Evolutionary conservation across 1,140 invertebrate genomes (phyloP).

Genomic region (Chrysomallon squamiferum): DNA sequence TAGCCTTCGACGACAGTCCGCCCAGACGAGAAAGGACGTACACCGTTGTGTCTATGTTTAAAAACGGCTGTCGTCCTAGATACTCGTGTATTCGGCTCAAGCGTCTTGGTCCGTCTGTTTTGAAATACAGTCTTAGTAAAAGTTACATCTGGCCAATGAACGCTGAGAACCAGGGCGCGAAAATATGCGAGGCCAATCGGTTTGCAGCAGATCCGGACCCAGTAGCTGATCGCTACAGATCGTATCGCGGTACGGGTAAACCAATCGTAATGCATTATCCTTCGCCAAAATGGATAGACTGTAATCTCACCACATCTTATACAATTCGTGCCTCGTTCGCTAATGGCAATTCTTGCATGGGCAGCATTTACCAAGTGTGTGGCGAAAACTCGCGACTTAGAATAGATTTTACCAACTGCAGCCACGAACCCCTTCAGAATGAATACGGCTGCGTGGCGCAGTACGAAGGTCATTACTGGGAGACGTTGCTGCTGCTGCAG

Average conservation of each 20-base stretch:
- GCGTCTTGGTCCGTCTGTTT: constrained; percentile 22
- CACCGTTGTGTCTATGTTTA: constrained; percentile 34
- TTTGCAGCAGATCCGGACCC: constrained; percentile 34
- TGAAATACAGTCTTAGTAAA: constrained; percentile 28
- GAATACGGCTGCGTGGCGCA: constrained; percentile 34
- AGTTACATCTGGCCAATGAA: constrained; percentile 35
- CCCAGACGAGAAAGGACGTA: constrained; percentile 16
- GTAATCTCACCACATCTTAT: constrained; percentile 28
- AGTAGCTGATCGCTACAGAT: constrained; percentile 35
- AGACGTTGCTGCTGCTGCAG: constrained; percentile 36
- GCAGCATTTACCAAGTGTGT: constrained; percentile 34
- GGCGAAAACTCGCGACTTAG: constrained; percentile 24
- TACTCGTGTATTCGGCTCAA: constrained; percentile 36
- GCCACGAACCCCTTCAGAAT: neutral
- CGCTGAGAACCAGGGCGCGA: constrained; percentile 14
- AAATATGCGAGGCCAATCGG: constrained; percentile 21
- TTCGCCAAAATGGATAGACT: constrained; percentile 7
- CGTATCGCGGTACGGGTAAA: constrained; percentile 28
- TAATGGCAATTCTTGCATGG: constrained; percentile 28
- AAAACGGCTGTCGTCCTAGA: constrained; percentile 44
- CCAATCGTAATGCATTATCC: constrained; percentile 26
- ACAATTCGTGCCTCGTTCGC: constrained; percentile 28
- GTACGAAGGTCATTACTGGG: constrained; percentile 39
- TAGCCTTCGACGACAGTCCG: constrained; percentile 29
- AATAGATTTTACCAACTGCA: constrained; percentile 26